Evolutionary conservation across 2,113 vertebrate species (phyloP).

Genomic region (Bombycilla garrulus): DNA sequence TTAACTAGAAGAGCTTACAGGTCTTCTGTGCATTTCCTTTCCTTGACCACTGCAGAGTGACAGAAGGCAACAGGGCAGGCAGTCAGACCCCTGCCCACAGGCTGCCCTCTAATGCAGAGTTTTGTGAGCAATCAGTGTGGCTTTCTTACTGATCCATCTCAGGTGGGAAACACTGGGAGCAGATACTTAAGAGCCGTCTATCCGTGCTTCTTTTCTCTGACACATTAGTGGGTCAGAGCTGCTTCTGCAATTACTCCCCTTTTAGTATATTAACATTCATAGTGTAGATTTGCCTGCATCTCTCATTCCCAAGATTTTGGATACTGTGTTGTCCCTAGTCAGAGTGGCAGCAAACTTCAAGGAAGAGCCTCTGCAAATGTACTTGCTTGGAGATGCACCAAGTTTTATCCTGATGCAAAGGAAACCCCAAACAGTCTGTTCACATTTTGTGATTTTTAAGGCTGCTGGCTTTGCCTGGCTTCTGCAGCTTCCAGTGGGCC

Average conservation of each 20-base stretch:
- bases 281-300: neutral
- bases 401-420: neutral
- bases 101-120: neutral
- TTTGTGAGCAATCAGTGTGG: neutral
- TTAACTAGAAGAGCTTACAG: neutral
- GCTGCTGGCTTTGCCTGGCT: neutral
- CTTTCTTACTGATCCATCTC: neutral
- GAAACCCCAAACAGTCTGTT: neutral
- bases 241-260: neutral
- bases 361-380: neutral
- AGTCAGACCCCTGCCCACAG: neutral
- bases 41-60: neutral
- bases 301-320: neutral
- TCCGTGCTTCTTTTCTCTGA: neutral
- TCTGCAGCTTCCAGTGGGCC: neutral
- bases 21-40: neutral
- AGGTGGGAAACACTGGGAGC: neutral
- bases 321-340: neutral
- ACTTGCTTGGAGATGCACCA: neutral
- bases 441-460: neutral
- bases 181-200: neutral
- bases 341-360: neutral
- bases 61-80: neutral
- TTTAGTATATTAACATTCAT: neutral
- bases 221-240: fast-evolving